Evolutionary conservation across 1,140 invertebrate species (phyloP).

Genomic region (Euglossa dilemma): DNA sequence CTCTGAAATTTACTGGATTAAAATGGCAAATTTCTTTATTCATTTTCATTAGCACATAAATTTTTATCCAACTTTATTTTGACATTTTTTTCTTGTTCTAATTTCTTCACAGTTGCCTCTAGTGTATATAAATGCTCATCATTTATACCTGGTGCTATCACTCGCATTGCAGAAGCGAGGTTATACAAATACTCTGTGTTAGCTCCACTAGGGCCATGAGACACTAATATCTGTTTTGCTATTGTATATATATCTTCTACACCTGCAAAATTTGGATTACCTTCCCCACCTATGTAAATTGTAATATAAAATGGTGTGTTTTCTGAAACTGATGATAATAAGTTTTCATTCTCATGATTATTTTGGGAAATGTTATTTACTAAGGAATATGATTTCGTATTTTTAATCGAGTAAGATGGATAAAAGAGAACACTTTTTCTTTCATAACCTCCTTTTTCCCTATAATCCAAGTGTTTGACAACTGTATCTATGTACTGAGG

Average conservation of each 20-base stretch:
- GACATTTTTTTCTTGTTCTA: conserved; percentile 65
- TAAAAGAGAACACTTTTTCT: conserved; percentile 87
- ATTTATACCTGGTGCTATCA: conserved; percentile 86
- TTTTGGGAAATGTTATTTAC: background rate
- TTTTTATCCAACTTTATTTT: conserved; percentile 50
- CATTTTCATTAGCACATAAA: background rate
- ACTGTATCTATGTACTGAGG: conserved; percentile 87
- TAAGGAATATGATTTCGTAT: background rate
- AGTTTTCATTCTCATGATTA: conserved; percentile 5
- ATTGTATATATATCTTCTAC: conserved; percentile 89
- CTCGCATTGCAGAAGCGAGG: conserved; percentile 90
- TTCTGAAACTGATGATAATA: conserved; percentile 40
- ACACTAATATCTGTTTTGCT: conserved; percentile 89
- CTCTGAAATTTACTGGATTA: background rate
- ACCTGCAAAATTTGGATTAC: conserved; percentile 91
- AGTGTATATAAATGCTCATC: conserved; percentile 91
- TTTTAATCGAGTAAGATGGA: conserved; percentile 81
- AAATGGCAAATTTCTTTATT: conserved; percentile 1
- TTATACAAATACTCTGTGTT: conserved; percentile 95
- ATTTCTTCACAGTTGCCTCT: conserved; percentile 85
- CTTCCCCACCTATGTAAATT: conserved; percentile 91
- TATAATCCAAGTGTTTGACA: conserved; percentile 90
- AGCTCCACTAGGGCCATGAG: conserved; percentile 91
- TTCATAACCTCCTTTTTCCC: conserved; percentile 95
- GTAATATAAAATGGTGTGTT: conserved; percentile 86